These are phyloP conservation scores for Sebastes iracundus DNA, from an alignment of 2,797 vertebrate genomes.

Conservation along the genomic window DNA sequence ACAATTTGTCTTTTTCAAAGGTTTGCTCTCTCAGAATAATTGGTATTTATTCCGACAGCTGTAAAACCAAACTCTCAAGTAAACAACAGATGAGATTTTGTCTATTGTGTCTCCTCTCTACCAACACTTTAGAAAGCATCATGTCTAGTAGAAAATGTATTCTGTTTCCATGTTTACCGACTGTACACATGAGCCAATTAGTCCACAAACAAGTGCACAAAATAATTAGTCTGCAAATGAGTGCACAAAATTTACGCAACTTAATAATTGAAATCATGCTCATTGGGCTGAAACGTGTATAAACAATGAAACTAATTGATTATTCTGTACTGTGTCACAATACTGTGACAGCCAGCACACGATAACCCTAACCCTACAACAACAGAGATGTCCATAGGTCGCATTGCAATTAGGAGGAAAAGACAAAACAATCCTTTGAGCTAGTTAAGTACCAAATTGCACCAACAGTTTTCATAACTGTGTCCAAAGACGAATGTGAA, in stretches of 20 bases:
- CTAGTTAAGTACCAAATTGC: not conserved
- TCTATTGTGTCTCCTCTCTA: not conserved
- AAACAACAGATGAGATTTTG: not conserved
- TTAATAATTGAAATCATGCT: constrained; percentile 15
- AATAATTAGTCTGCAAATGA: constrained; percentile 20
- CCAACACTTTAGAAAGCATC: not conserved
- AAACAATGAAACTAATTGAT: not conserved
- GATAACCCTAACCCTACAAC: not conserved
- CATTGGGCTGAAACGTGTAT: not conserved
- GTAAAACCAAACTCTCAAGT: not conserved
- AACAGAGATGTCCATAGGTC: not conserved
- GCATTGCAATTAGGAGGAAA: not conserved
- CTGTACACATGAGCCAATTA: constrained; percentile 6
- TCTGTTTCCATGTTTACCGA: not conserved
- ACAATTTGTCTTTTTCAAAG: not conserved
- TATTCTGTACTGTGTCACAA: constrained; percentile 1
- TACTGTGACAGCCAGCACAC: not conserved
- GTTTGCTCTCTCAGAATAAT: not conserved
- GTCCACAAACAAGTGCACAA: constrained; percentile 4
- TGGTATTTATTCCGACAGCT: not conserved
- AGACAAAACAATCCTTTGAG: not conserved
- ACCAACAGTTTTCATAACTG: not conserved
- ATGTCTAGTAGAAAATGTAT: not conserved
- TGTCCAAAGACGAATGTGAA: not conserved
- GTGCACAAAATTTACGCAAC: constrained; percentile 5